Percentiles rank a stretch among this genome's conserved stretches.
These are phyloP conservation scores for Antheraea assamensis DNA, from an alignment of 2,888 invertebrate species.

Conservation along the genomic window DNA sequence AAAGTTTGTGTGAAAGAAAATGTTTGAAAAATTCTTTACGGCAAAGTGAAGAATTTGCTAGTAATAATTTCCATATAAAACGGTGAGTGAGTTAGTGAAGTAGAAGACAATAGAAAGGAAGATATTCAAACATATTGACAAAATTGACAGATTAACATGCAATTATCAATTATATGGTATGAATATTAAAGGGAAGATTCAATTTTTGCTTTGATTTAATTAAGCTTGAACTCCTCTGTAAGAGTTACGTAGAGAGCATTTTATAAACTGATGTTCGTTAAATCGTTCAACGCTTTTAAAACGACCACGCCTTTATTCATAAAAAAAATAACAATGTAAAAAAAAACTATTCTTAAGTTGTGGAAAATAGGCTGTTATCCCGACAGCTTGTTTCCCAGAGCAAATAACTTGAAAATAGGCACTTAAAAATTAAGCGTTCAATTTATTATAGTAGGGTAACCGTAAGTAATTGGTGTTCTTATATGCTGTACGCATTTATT, in stretches of 20 bases:
- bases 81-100: too few relatives aligned
- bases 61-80: too few relatives aligned
- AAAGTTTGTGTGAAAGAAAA: too few relatives aligned
- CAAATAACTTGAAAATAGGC: slow-evolving; percentile 12
- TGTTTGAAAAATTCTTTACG: too few relatives aligned
- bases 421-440: slow-evolving; percentile 1
- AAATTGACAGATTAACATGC: too few relatives aligned
- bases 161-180: too few relatives aligned
- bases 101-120: too few relatives aligned
- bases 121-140: too few relatives aligned
- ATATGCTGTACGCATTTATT: not conserved
- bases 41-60: too few relatives aligned
- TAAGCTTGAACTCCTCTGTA: too few relatives aligned
- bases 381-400: not conserved
- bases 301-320: not conserved
- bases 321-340: not conserved
- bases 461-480: not conserved
- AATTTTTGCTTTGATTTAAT: too few relatives aligned
- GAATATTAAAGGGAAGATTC: too few relatives aligned
- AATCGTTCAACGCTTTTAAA: not conserved
- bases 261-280: not conserved
- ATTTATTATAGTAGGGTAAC: not conserved
- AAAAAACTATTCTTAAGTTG: not conserved
- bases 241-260: not conserved
- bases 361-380: slow-evolving; percentile 1